A percentile compares a stretch with the other conserved stretches of the same genome.
These are phyloP conservation scores for Ormyrus labotus DNA, from an alignment of 2,888 invertebrate species.

Conservation along the genomic window DNA sequence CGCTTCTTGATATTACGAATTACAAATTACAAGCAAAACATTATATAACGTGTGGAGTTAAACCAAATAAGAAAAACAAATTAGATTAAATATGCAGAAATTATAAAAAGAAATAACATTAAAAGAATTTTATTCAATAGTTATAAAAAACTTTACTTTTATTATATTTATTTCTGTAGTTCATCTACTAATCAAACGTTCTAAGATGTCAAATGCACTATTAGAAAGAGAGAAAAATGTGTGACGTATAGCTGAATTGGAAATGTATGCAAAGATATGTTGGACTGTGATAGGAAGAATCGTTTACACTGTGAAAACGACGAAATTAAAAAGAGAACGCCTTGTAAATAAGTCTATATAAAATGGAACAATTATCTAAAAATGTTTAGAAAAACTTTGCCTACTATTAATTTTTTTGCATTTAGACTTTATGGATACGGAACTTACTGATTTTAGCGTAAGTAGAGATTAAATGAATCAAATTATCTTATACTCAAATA, in stretches of 20 bases:
- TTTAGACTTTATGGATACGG: neutral
- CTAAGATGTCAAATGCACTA: neutral
- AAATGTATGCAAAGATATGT: neutral
- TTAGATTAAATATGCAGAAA: neutral
- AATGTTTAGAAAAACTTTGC: neutral
- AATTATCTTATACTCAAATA: neutral
- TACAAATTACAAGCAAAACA: neutral
- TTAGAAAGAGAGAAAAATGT: neutral
- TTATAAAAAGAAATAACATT: neutral
- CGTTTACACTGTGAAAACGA: neutral
- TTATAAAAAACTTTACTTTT: neutral
- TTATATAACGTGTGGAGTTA: no score
- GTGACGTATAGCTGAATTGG: neutral
- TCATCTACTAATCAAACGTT: no score
- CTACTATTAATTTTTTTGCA: neutral
- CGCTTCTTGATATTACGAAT: neutral
- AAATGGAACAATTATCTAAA: constrained; percentile 11
- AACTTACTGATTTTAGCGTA: neutral
- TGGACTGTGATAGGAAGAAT: constrained; percentile 35
- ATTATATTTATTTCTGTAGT: neutral
- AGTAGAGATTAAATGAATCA: neutral
- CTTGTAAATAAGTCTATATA: constrained; percentile 15
- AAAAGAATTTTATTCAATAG: neutral
- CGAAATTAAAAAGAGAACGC: neutral
- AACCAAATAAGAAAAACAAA: neutral